A percentile compares a stretch with the other conserved stretches of the same genome.
These are phyloP conservation scores for Charadrius vociferus DNA, from an alignment of 2,113 vertebrate genomes.

Conservation along the genomic window DNA sequence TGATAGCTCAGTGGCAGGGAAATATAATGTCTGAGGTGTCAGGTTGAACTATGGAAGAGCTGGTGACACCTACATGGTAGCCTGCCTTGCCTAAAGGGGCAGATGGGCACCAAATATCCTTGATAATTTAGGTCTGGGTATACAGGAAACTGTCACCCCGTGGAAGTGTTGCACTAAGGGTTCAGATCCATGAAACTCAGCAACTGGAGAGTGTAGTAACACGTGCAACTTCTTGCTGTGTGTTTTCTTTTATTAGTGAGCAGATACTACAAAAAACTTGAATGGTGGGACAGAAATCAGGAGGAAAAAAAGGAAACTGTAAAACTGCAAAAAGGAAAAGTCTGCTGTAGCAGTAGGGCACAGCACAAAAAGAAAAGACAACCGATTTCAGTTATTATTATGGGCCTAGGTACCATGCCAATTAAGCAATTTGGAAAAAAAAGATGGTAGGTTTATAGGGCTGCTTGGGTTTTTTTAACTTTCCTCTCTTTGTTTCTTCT, in stretches of 20 bases:
- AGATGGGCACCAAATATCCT: not conserved
- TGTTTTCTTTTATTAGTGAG: not conserved
- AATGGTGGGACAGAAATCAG: not conserved
- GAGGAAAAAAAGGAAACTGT: not conserved
- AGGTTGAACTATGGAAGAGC: not conserved
- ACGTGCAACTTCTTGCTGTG: not conserved
- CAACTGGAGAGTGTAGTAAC: not conserved
- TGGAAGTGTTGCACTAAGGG: not conserved
- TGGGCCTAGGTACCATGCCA: not conserved
- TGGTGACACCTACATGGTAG: not conserved
- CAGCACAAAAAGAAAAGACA: not conserved
- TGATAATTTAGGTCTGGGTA: not conserved
- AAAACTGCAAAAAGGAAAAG: not conserved
- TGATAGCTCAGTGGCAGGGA: not conserved
- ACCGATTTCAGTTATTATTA: not conserved
- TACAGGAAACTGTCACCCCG: not conserved
- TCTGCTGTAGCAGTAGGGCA: not conserved
- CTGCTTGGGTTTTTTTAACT: not conserved
- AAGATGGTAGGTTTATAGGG: not conserved
- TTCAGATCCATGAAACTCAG: not conserved
- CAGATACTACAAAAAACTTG: not conserved
- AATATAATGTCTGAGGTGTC: not conserved
- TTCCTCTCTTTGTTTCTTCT: not conserved
- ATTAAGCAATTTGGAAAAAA: not conserved
- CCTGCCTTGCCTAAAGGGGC: not conserved